A percentile compares a stretch with the other conserved stretches of the same genome.
These are phyloP conservation scores for Cettia cetti DNA, from an alignment of 2,113 vertebrate species.

Conservation along the genomic window DNA sequence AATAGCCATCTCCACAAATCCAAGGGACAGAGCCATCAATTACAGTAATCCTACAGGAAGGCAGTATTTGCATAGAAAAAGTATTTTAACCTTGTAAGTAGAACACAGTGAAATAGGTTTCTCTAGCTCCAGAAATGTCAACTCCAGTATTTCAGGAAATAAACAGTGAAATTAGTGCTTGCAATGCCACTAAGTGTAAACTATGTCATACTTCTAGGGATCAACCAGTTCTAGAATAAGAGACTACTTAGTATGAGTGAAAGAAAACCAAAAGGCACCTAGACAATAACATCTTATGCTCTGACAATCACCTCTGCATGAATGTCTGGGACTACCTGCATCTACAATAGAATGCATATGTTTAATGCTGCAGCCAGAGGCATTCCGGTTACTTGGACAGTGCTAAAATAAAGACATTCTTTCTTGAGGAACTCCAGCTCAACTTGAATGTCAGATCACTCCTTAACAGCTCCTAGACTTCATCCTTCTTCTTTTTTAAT, in stretches of 20 bases:
- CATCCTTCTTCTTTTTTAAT: not conserved
- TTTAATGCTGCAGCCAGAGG: not conserved
- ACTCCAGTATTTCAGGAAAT: not conserved
- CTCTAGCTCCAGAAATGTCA: not conserved
- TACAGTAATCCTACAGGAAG: not conserved
- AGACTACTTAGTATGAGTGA: not conserved
- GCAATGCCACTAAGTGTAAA: not conserved
- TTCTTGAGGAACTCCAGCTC: not conserved
- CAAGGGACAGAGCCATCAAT: not conserved
- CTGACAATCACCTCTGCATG: not conserved
- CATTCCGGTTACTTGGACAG: not conserved
- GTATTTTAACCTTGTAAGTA: not conserved
- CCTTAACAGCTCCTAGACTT: not conserved
- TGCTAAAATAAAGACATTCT: not conserved
- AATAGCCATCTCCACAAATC: conserved; percentile 23
- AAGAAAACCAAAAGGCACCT: not conserved
- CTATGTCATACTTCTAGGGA: not conserved
- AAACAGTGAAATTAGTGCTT: not conserved
- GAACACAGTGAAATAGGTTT: not conserved
- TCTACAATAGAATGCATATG: rapidly evolving
- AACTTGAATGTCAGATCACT: not conserved
- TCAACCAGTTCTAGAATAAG: not conserved
- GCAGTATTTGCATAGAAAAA: not conserved
- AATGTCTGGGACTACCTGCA: not conserved
- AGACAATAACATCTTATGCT: not conserved